Evolutionary conservation across 2,888 invertebrate species (phyloP), one percentile per base, ranked within the genome.

Genomic region (Mylabris sibirica): DNA sequence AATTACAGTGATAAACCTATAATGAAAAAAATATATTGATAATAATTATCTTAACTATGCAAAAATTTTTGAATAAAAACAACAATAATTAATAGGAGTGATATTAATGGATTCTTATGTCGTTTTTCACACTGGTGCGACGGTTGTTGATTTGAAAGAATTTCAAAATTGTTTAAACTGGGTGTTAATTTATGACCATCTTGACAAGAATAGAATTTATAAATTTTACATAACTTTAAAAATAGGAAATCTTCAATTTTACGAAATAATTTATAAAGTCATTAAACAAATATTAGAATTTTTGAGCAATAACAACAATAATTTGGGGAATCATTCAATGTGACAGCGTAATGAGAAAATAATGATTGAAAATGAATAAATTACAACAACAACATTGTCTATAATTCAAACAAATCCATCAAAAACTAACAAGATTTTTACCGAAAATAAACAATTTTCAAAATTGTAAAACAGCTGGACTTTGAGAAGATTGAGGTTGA

Each of bases 401-500:
- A 41, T n/a, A 41, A 41, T 64, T 60, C 24, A 17, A 60, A 30
- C 30, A 30, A 30, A 30, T 30, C 30, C 30, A 30, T 30, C 30
- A 30, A 30, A 30, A 30, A 30, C 30, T 30, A 30, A 30, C 30
- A 30, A 30, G 30, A 30, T 34, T 24, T 30, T n/a, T n/a, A n/a
- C n/a, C 35, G 22, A 49, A 35, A 60, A 30, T 35, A 14, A 14
- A 11, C 53, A 53, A 64, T 49, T 64, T 67, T 41, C n/a, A n/a
- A 38, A 65, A 59, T 61, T 64, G 61, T 49, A 30, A 44, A 57
- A 26, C 41, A 60, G 20, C 8, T 38, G 44, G 65, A 60, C 20
- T 14, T 26, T 59, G 11, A 30, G 9, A 11, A 11, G 80, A 80
- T 80, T 68, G 75, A 74, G 80, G 80, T 80, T 78, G 80, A 80